Evolutionary conservation across 64 coral and sea anemone species (phyloP).

Genomic region (Montipora cactus): DNA sequence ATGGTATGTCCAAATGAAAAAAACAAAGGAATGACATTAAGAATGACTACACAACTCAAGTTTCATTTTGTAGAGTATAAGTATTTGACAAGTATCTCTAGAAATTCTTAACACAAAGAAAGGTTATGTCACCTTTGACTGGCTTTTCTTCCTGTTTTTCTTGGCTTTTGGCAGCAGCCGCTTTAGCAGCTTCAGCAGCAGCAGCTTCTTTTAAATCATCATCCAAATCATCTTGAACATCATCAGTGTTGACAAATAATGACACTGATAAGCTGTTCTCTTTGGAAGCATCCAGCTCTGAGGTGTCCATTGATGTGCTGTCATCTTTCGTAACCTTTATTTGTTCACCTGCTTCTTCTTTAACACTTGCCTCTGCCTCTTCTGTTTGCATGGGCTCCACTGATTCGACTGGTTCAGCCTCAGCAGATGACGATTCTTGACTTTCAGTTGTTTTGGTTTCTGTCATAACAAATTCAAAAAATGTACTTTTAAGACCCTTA

Average conservation of each 20-base stretch:
- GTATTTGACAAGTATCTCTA: neutral
- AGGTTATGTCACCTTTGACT: constrained; percentile 23
- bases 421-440: neutral
- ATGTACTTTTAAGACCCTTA: neutral
- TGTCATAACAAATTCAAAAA: neutral
- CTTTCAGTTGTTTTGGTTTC: neutral
- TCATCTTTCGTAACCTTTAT: constrained; percentile 18
- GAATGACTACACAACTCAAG: neutral
- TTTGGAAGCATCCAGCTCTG: constrained; percentile 77
- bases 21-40: neutral
- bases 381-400: constrained; percentile 16
- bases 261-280: constrained; percentile 95
- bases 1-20: neutral
- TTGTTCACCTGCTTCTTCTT: constrained; percentile 21
- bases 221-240: constrained; percentile 96
- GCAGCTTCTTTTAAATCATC: constrained; percentile 92
- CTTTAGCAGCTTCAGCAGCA: constrained; percentile 57
- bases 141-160: constrained; percentile 34
- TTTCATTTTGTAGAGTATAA: neutral
- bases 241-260: constrained; percentile 95
- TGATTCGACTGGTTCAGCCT: neutral
- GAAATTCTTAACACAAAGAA: neutral
- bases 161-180: constrained; percentile 18
- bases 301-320: constrained; percentile 31
- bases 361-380: constrained; percentile 7